Conservation (phyloP, 2,797 vertebrate species). For the Sebastes vulpes region DNA sequence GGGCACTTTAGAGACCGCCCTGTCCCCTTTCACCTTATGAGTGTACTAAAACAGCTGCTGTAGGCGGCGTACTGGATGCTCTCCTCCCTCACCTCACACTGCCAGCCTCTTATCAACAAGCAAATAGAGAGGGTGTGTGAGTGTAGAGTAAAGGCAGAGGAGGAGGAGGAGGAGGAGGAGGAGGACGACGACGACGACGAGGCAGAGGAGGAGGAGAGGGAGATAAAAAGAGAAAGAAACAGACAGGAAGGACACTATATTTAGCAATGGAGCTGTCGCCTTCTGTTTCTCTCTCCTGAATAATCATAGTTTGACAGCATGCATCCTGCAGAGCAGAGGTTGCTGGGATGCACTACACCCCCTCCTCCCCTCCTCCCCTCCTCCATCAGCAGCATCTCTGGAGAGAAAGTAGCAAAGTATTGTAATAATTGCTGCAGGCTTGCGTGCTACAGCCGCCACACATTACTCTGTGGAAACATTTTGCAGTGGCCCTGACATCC, state of each 20-base stretch:
- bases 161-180: constrained; percentile 55
- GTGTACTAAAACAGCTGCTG: constrained; percentile 53
- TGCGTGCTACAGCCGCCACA: constrained; percentile 58
- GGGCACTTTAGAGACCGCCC: constrained; percentile 32
- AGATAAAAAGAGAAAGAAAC: constrained; percentile 68
- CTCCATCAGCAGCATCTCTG: constrained; percentile 49
- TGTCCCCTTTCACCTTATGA: constrained; percentile 15
- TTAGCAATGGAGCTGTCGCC: constrained; percentile 86
- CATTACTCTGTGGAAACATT: constrained; percentile 39
- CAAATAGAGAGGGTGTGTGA: constrained; percentile 67
- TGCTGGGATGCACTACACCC: constrained; percentile 76
- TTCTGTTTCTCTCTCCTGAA: constrained; percentile 83
- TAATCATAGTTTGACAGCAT: constrained; percentile 82
- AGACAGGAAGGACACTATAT: constrained; percentile 85
- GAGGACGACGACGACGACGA: constrained; percentile 45
- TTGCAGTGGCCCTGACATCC: constrained; percentile 25
- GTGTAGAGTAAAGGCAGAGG: constrained; percentile 59
- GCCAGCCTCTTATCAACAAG: constrained; percentile 71
- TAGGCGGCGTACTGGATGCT: constrained; percentile 47
- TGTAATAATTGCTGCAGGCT: constrained; percentile 71
- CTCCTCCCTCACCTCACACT: constrained; percentile 48
- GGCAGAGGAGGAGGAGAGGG: constrained; percentile 54
- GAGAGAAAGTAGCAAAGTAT: constrained; percentile 66
- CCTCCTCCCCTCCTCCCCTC: not conserved
- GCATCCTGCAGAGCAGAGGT: constrained; percentile 83